Conservation (phyloP, 2,797 vertebrate genomes). For the Gymnothorax reevesii region DNA sequence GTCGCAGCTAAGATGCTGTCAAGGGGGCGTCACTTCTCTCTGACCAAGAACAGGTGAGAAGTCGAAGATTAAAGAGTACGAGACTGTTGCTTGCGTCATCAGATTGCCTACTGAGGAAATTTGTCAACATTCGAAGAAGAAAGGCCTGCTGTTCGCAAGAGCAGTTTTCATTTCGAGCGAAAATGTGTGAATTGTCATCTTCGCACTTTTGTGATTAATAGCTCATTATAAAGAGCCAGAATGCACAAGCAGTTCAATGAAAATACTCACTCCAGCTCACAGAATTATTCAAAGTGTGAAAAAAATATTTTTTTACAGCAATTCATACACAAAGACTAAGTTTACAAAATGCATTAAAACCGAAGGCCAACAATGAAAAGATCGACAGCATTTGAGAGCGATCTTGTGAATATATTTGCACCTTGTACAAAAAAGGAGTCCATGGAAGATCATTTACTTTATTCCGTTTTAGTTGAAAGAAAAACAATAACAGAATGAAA, state of each 20-base stretch:
- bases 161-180: background rate
- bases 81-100: conserved; percentile 5
- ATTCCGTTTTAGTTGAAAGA: background rate
- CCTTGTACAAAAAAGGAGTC: too few relatives aligned
- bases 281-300: background rate
- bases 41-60: background rate
- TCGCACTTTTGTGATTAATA: background rate
- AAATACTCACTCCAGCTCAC: background rate
- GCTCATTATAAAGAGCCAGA: background rate
- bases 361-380: background rate
- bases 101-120: background rate
- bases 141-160: background rate
- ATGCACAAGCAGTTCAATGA: background rate
- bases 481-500: background rate
- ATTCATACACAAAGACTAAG: background rate
- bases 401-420: background rate
- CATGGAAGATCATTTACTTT: background rate
- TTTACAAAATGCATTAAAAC: background rate
- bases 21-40: background rate
- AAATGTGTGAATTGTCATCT: background rate
- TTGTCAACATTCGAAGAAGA: background rate
- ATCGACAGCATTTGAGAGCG: too few relatives aligned
- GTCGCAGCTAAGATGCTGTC: background rate
- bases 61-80: background rate
- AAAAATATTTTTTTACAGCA: background rate